Evolutionary conservation across 37 sponge, comb jelly and placozoan genomes (phyloP), one percentile per base, ranked within the genome.

Genomic region (Agelas oroides): DNA sequence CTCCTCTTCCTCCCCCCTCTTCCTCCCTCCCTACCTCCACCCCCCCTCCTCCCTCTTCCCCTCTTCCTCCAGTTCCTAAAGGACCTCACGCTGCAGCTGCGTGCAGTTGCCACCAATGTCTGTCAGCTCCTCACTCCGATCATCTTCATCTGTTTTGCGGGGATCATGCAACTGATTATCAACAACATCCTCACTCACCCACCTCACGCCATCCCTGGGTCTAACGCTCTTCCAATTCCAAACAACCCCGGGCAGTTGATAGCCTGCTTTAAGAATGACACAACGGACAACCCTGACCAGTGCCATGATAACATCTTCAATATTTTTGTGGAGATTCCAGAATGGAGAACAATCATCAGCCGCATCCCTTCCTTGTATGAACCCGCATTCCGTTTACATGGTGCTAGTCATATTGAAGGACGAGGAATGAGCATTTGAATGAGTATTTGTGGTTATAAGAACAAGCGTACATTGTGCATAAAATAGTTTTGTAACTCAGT

Each of bases 101-200:
- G 86, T 21, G 74, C 94, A 15, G 52, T 65, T 32, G 78, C 41
- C 15, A 86, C 86, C 85, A 85, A 80, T 40, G 30, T 93, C 33
- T 93, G 94, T 75, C 94, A 93, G 79, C 59, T 93, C 21, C 73
- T 93, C 13, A 89, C 83, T 76, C 94, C 94, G 1, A 27, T 86
- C 5, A 67, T 89, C 31, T 81, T 93, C 74, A 68, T 93, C 28
- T 21, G 37, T 23, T 86, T 93, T 75, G 90, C 86, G 0, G 94
- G 94, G 2, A 53, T 93, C 59, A 86, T 93, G 77, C 94, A 93
- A 70, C 55, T 93, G 24, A 76, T 93, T 39, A 53, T 87, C 62
- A 93, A 93, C 68, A 27, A 53, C 31, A 61, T 89, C 20, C 64
- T 89, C 15, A 35, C 30, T 24, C 33, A 33, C 52, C 71, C 84